These are phyloP conservation scores for Darwinula stevensoni DNA, from an alignment of 2,888 invertebrate species.

Conservation along the genomic window DNA sequence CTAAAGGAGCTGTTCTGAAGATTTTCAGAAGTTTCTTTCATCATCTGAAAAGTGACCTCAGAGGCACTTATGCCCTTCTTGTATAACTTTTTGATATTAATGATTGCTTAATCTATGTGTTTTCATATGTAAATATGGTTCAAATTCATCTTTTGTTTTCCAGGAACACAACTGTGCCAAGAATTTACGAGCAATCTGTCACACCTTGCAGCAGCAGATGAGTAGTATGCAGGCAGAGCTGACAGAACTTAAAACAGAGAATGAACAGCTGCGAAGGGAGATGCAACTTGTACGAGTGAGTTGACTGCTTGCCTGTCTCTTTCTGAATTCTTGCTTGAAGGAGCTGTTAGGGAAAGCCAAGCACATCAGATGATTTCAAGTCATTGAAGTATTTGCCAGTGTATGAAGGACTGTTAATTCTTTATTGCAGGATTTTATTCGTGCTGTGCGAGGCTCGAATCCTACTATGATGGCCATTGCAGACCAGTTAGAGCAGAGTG, in stretches of 20 bases:
- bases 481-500: constrained; percentile 79
- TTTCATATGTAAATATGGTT: no score
- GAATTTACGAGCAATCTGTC: constrained; percentile 51
- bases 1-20: no score
- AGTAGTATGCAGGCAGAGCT: constrained; percentile 59
- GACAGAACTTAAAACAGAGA: constrained; percentile 51
- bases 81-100: no score
- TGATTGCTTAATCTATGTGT: no score
- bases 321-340: no score
- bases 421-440: constrained; percentile 54
- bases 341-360: no score
- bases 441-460: constrained; percentile 68
- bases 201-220: constrained; percentile 57
- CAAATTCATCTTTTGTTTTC: no score
- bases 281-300: constrained; percentile 49
- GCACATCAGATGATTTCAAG: no score
- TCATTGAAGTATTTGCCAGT: constrained; percentile 3
- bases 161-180: constrained; percentile 71
- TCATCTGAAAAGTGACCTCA: no score
- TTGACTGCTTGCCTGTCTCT: background rate
- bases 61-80: no score
- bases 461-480: constrained; percentile 72
- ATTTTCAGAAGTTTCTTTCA: no score
- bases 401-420: constrained; percentile 1
- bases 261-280: constrained; percentile 67